Conservation (phyloP, 1,140 invertebrate genomes). For the Trichoplusia ni region DNA sequence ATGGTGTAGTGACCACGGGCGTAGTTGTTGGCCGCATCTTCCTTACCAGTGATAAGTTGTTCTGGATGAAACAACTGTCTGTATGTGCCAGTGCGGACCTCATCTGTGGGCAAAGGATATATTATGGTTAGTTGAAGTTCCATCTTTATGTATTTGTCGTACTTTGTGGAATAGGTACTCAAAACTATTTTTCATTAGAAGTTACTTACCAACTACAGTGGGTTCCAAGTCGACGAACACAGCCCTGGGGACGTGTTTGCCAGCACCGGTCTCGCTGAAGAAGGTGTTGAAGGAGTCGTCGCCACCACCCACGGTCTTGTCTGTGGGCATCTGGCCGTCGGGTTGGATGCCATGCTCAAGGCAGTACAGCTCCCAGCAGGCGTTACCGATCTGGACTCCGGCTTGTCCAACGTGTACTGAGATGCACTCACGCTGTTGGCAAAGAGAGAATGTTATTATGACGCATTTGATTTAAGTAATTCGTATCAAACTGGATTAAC, state of each 20-base stretch:
- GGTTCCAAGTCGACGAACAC: constrained; percentile 95
- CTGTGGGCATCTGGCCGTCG: constrained; percentile 86
- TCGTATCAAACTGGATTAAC: no score
- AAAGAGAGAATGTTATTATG: constrained; percentile 32
- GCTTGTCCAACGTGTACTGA: constrained; percentile 89
- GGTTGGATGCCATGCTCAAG: constrained; percentile 92
- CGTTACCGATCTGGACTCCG: constrained; percentile 90
- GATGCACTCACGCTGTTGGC: constrained; percentile 83
- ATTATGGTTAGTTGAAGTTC: constrained; percentile 13
- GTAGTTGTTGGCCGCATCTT: constrained; percentile 95
- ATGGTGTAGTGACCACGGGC: constrained; percentile 95
- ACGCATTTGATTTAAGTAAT: no score
- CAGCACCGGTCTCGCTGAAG: constrained; percentile 94
- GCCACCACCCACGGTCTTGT: constrained; percentile 85
- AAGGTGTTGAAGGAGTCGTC: constrained; percentile 95
- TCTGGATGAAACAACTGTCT: constrained; percentile 93
- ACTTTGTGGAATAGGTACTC: no score
- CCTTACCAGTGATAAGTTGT: constrained; percentile 92
- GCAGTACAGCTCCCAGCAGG: constrained; percentile 90
- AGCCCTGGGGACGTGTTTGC: constrained; percentile 93
- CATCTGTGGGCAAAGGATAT: constrained; percentile 76
- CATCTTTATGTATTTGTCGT: no score
- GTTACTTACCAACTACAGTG: constrained; percentile 90
- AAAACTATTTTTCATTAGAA: no score
- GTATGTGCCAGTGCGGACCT: constrained; percentile 92